A percentile compares a stretch with the other conserved stretches of the same genome.
These are phyloP conservation scores for Antheraea mylitta DNA, from an alignment of 1,140 invertebrate genomes.

Conservation along the genomic window DNA sequence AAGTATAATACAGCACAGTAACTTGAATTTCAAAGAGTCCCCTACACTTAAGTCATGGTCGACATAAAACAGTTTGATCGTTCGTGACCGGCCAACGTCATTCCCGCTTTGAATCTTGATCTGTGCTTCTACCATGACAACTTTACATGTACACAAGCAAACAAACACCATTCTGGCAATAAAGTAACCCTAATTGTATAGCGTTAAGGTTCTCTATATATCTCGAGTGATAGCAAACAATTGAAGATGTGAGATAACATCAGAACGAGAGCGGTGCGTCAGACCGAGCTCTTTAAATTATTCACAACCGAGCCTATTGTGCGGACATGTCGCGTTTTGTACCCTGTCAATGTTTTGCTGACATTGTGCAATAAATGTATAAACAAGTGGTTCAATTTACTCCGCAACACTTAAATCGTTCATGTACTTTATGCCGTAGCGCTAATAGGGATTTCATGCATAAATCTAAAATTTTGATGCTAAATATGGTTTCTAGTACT, in stretches of 20 bases:
- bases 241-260: constrained; percentile 33
- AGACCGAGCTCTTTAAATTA: constrained; percentile 48
- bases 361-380: background rate
- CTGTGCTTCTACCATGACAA: constrained; percentile 22
- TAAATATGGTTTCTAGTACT: no score
- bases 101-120: constrained; percentile 54
- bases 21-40: background rate
- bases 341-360: background rate
- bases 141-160: background rate
- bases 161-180: background rate
- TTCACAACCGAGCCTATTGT: constrained; percentile 41
- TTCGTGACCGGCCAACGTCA: constrained; percentile 58
- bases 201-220: background rate
- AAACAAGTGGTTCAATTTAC: background rate
- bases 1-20: background rate
- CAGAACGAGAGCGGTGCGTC: constrained; percentile 35
- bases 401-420: background rate
- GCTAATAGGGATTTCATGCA: no score
- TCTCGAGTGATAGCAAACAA: background rate
- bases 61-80: constrained; percentile 24
- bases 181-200: constrained; percentile 10
- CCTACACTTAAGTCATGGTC: background rate
- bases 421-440: no score
- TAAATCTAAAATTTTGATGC: no score
- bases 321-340: constrained; percentile 1